Conservation (phyloP, 2,888 invertebrate genomes). For the Nomada hirtipes region DNA sequence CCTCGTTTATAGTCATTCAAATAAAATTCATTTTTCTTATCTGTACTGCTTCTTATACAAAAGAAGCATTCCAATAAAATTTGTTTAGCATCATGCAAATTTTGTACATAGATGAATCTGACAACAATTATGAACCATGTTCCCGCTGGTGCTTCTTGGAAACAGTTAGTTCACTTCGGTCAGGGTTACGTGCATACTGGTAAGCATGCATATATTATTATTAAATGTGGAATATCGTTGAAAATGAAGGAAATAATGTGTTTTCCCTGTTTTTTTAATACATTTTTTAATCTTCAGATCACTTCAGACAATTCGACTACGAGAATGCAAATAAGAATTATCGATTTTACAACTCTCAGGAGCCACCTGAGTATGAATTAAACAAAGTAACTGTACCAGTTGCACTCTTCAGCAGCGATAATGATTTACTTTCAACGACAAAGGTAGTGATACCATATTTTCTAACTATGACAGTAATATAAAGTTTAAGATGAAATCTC, state of each 20-base stretch:
- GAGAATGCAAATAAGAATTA: slow-evolving; percentile 74
- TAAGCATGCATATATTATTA: slow-evolving; percentile 32
- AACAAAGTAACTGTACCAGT: slow-evolving; percentile 77
- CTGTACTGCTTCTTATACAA: no score
- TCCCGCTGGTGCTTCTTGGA: slow-evolving; percentile 82
- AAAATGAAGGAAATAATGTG: not conserved
- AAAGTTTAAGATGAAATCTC: not conserved
- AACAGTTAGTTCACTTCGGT: slow-evolving; percentile 80
- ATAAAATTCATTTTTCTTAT: no score
- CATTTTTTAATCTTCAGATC: slow-evolving; percentile 65
- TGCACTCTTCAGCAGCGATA: slow-evolving; percentile 78
- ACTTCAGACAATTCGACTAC: slow-evolving; percentile 79
- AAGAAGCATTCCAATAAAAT: not conserved
- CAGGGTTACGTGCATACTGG: slow-evolving; percentile 81
- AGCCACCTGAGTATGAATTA: slow-evolving; percentile 78
- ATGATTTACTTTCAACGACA: slow-evolving; percentile 77
- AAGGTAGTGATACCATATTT: slow-evolving; percentile 69
- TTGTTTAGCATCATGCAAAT: slow-evolving; percentile 25
- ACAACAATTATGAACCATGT: slow-evolving; percentile 79
- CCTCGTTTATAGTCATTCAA: no score
- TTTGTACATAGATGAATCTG: slow-evolving; percentile 73
- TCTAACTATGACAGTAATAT: not conserved
- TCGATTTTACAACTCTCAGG: slow-evolving; percentile 73
- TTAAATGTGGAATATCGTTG: not conserved
- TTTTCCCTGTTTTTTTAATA: no score